Evolutionary conservation across 1,140 invertebrate species (phyloP), one percentile per base, ranked within the genome.

Genomic region (Euglossa dilemma): DNA sequence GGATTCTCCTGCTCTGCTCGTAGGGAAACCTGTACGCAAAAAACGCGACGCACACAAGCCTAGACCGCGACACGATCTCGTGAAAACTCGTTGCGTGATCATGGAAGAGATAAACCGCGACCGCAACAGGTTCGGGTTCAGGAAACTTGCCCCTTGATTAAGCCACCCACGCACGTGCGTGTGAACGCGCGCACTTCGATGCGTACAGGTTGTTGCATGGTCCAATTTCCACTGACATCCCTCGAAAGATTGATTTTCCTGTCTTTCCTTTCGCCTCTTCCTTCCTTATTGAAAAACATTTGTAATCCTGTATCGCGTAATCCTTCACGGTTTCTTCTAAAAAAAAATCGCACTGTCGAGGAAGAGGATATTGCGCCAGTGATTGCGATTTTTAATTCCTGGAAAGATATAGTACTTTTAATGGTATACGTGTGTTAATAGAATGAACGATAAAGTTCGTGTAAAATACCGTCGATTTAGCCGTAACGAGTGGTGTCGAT

Each of bases 41-140:
- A 73, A 73, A 69, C 28, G 14, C 20, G 6, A 23, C 43, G 9
- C 28, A n/a, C 57, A 73, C 69, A 28, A n/a, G 7, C 50, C 11
- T 12, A 18, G n/a, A 23, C 63, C 8, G 54, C 45, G 36, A 61
- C 43, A 59, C 43, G 59, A 80, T 80, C 59, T 28, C 43, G 63
- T 67, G 72, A 78, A 83, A 83, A 83, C 74, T 83, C 47, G 75
- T 78, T 79, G 69, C 76, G 28, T n/a, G 61, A 67, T 69, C 74
- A 69, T 56, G 25, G 71, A 36, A 67, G 20, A 86, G 78, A 87
- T 80, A 87, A 76, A 79, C 80, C 54, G 80, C 74, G 83, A 64
- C 73, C 56, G 87, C 88, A 88, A 89, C 88, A 88, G 88, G 88
- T 89, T 88, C 85, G 79, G 59, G 71, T 83, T 82, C 82, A 80